Conservation (phyloP, 2,888 invertebrate genomes). For the Stenodera caucasica region DNA sequence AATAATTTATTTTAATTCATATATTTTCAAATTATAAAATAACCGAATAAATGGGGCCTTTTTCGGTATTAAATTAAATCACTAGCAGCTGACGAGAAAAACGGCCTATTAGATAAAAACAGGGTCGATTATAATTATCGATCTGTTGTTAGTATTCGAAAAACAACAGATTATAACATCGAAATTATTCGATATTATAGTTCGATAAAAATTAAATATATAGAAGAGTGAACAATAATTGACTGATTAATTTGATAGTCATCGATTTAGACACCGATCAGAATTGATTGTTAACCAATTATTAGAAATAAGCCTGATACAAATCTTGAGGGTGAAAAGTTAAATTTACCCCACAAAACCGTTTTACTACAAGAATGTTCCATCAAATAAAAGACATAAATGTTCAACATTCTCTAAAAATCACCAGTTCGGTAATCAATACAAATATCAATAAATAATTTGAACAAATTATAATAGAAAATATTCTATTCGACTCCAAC, state of each 20-base stretch:
- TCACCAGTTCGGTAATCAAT: no score
- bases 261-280: conserved; percentile 1
- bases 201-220: conserved; percentile 21
- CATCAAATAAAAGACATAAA: no score
- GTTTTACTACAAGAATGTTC: no score
- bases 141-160: conserved; percentile 25
- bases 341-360: no score
- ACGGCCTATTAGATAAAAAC: conserved; percentile 26
- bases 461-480: no score
- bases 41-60: conserved; percentile 21
- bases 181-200: conserved; percentile 17
- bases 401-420: no score
- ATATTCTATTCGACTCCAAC: no score
- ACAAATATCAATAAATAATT: no score
- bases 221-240: conserved; percentile 17
- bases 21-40: not conserved
- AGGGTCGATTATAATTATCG: conserved; percentile 26
- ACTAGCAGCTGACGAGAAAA: conserved; percentile 29
- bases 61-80: conserved; percentile 23
- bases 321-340: no score
- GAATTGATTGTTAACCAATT: not conserved
- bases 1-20: no score
- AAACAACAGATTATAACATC: conserved; percentile 17
- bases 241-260: conserved; percentile 20
- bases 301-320: not conserved